Percentiles rank a stretch among this genome's conserved stretches.
Evolutionary conservation across 2,888 invertebrate species (phyloP).

Genomic region (Eupithecia tripunctaria): DNA sequence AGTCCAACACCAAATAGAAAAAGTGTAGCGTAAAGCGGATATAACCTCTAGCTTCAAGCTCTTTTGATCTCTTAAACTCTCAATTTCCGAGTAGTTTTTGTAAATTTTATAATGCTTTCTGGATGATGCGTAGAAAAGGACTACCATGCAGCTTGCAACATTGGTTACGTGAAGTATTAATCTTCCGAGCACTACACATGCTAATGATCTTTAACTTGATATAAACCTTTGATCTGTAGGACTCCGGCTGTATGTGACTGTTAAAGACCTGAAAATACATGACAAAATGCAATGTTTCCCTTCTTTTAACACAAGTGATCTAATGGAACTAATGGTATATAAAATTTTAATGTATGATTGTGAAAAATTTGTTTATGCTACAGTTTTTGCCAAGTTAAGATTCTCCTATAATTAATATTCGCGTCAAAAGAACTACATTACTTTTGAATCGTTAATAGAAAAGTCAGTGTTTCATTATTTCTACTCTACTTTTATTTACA

Average conservation of each 20-base stretch:
- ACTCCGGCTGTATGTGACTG: slow-evolving; percentile 97
- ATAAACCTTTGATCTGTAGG: slow-evolving; percentile 96
- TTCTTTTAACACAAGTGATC: slow-evolving; percentile 50
- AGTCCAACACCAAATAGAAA: slow-evolving; percentile 67
- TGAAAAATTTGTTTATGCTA: slow-evolving; percentile 5
- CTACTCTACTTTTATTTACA: slow-evolving; percentile 27
- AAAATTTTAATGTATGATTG: slow-evolving; percentile 4
- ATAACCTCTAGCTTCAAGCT: slow-evolving; percentile 43
- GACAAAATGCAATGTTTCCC: slow-evolving; percentile 78
- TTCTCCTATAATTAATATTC: not conserved
- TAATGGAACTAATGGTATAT: slow-evolving; percentile 6
- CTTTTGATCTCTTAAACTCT: slow-evolving; percentile 11
- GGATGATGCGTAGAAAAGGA: slow-evolving; percentile 36
- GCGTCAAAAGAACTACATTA: slow-evolving; percentile 4
- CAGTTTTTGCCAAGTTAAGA: not conserved
- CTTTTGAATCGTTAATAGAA: slow-evolving; percentile 13
- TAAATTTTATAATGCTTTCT: slow-evolving; percentile 28
- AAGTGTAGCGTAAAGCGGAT: slow-evolving; percentile 61
- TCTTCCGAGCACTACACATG: slow-evolving; percentile 76
- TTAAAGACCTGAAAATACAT: slow-evolving; percentile 94
- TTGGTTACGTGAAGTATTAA: slow-evolving; percentile 58
- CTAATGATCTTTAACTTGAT: slow-evolving; percentile 83
- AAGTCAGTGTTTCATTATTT: slow-evolving; percentile 15
- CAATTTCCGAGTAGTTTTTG: slow-evolving; percentile 18
- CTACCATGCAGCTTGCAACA: slow-evolving; percentile 69